Evolutionary conservation across 2,113 vertebrate species (phyloP).

Genomic region (Bagarius yarrelli): DNA sequence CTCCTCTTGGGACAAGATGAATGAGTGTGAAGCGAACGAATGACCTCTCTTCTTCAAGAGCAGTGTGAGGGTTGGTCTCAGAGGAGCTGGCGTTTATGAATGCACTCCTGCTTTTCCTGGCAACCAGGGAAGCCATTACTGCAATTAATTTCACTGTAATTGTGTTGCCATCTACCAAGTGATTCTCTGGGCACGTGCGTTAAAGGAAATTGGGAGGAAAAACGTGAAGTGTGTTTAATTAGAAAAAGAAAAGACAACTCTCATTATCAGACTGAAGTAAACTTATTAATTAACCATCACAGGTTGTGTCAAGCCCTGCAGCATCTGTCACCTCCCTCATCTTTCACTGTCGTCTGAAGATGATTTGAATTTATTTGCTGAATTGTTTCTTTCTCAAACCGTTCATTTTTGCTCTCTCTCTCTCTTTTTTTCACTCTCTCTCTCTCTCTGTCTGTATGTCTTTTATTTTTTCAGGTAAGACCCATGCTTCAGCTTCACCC

Average conservation of each 20-base stretch:
- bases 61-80: constrained; percentile 29
- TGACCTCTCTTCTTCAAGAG: constrained; percentile 55
- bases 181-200: constrained; percentile 15
- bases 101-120: constrained; percentile 29
- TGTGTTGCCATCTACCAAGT: constrained; percentile 47
- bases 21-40: constrained; percentile 43
- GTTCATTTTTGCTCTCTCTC: not conserved
- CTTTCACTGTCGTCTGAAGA: constrained; percentile 20
- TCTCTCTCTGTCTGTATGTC: constrained; percentile 22
- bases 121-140: constrained; percentile 44
- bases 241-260: constrained; percentile 32
- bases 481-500: not conserved
- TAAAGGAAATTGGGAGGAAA: constrained; percentile 21
- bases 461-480: constrained; percentile 52
- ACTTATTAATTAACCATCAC: constrained; percentile 46
- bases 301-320: constrained; percentile 29
- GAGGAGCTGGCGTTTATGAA: constrained; percentile 48
- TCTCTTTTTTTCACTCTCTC: constrained; percentile 3
- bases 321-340: constrained; percentile 26
- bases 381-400: constrained; percentile 7
- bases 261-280: constrained; percentile 24
- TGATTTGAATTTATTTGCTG: constrained; percentile 29
- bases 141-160: constrained; percentile 55
- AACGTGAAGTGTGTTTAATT: constrained; percentile 47
- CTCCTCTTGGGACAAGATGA: constrained; percentile 43